Evolutionary conservation across 2,888 invertebrate genomes (phyloP), one percentile per base, ranked within the genome.

Genomic region (Nomada lathburiana): DNA sequence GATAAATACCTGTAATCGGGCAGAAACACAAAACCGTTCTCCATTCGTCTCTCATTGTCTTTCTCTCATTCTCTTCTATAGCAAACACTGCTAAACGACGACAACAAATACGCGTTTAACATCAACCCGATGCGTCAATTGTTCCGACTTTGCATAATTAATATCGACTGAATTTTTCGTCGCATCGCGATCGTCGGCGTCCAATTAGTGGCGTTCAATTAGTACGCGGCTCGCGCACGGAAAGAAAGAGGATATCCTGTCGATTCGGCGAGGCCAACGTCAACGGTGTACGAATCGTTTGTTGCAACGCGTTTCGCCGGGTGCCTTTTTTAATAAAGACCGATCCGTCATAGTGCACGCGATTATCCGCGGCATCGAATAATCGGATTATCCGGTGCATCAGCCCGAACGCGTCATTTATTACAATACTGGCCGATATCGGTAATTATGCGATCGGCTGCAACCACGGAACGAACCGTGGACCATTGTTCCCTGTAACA

Each of bases 341-440:
- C 77, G 62, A 78, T 62, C 50, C 78, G 36, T 36, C 36, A 62
- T 20, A 62, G 55, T 20, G 55, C 55, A 75, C 42, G 75, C 13
- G 75, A 78, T 78, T 78, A 74, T 47, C 65, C 65, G 59, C 16
- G 77, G 67, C 74, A 78, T 50, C 67, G 76, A 36, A 67, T 75
- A 78, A 78, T 78, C 75, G 67, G 57, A 69, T 75, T 75, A 63
- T 4, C 13, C 36, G 26, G 42, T 23, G 29, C 57, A 73, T 68
- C 68, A 59, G 59, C 59, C 11, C 13, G 59, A 50, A 47, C 57
- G 13, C 76, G 42, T 69, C 68, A 55, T 75, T 78, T 63, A 62
- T 63, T 29, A 67, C 63, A 60, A 78, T 75, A 75, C 63, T 44
- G 78, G 26, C 55, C 20, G 76, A 63, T 72, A 64, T 76, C 42